Base-by-base conservation (phyloP, 2,888 invertebrate genomes). In the Ypsolopha scabrella region DNA sequence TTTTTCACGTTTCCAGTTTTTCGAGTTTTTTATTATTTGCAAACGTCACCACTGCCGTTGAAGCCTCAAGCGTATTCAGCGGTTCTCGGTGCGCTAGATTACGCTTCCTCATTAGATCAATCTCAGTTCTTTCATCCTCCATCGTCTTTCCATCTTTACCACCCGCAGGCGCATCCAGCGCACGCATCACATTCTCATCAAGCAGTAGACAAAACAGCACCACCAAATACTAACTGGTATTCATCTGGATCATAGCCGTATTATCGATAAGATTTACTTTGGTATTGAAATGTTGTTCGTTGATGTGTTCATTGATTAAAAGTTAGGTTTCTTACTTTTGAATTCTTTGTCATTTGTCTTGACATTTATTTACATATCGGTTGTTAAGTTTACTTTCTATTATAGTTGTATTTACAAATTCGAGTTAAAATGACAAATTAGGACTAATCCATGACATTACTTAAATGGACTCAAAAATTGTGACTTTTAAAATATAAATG, bases 61-160 rank as follows among this genome's bases (percentile, higher is more conserved):
- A 96, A 96, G 72, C 96, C 96, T 34, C 96, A 96, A 74, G 95
- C 96, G 48, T 96, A 96, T 72, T 93, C 94, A 7, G 91, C 91
- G 36, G 90, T 92, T 24, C 88, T 90, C 14, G 90, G 92, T 24
- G 89, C 91, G 9, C 88, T 92, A 49, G 88, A 90, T 54, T 90
- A 92, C 53, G 89, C 91, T 2, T 90, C 92, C 59, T 79, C 90
- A 34, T 78, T 91, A 57, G 94, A 94, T 69, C 95, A 95, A 77
- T 90, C 94, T 7, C 95, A 95, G 74, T 95, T 95, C 75, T 96
- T 95, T 83, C 93, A 94, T 70, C 86, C 86, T 38, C 81, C 85
- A 47, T 91, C 94, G 14, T 94, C 96, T 49, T 96, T 96, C 75
- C 96, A 96, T 79, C 87, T 96, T 43, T 96, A 96, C 75, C 96